Evolutionary conservation across 1,140 invertebrate species (phyloP), one percentile per base, ranked within the genome.

Genomic region (Penaeus vannamei): DNA sequence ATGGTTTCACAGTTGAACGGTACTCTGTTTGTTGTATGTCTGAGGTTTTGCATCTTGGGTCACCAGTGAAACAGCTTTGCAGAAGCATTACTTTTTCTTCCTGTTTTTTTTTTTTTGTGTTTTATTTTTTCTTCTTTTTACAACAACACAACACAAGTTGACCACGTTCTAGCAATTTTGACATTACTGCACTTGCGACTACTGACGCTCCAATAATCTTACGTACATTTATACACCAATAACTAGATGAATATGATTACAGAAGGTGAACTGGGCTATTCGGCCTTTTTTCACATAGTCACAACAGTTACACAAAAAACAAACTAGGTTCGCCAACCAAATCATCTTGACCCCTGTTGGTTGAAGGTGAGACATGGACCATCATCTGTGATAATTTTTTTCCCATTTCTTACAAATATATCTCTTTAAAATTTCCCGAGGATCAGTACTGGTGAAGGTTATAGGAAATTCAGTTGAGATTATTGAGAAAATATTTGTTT

Each of bases 191-290:
- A 89, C 72, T 85, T 60, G 64, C 83, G 87, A 89, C 64, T 76
- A 77, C 87, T 84, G 82, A 89, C 32, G 42, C 8, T 85, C 26
- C 72, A 84, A 61, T 89, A 79, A 89, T 79, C 69, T 84, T 79
- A 84, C 87, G 53, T 89, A 89, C 87, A 89, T 89, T 84, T 89
- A 89, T 89, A 89, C 87, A 89, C 87, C 87, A 89, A 89, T 89
- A 89, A 85, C 87, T 89, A 89, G 81, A 53, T 76, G 72, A 76
- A 76, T 84, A 88, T 84, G 82, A 89, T 85, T 79, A 89, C 87
- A 80, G 62, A 84, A 89, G 69, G 66, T 64, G 77, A 88, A 88
- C 69, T 61, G 61, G 81, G 87, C 64, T 77, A 77, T 53, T 77
- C 53, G 66, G 64, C 82, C 69, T n/a, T 77, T 84, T 84, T 62